These are phyloP conservation scores for Chiropotes sagulatus DNA, from an alignment of 2,797 vertebrate species.

Conservation along the genomic window DNA sequence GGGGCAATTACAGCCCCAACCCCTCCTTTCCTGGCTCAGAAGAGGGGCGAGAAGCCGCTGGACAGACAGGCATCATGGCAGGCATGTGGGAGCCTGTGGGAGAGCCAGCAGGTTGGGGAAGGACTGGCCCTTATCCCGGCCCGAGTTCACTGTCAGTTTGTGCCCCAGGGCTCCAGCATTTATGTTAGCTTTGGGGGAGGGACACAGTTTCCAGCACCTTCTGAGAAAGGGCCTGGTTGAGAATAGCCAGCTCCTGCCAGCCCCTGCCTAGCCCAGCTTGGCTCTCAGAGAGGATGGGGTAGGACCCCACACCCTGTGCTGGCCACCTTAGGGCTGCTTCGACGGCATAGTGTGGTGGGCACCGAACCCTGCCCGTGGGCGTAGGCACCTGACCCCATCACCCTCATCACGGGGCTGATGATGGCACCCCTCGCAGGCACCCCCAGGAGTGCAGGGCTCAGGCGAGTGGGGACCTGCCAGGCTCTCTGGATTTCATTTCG, in stretches of 20 bases:
- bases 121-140: fast-evolving
- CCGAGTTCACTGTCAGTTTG: fast-evolving
- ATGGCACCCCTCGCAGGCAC: neutral
- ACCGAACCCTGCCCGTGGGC: neutral
- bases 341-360: neutral
- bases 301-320: neutral
- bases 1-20: neutral
- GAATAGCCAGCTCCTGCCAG: neutral
- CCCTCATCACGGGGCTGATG: neutral
- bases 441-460: neutral
- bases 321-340: neutral
- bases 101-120: neutral
- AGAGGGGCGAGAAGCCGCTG: fast-evolving
- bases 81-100: neutral
- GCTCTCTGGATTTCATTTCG: neutral
- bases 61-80: neutral
- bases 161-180: neutral
- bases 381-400: neutral
- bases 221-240: neutral
- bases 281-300: neutral
- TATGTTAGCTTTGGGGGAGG: neutral
- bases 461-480: no score
- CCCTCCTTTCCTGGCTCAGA: neutral
- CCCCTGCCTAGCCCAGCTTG: neutral
- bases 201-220: neutral